These are phyloP conservation scores for Cyphomyrmex costatus DNA, from an alignment of 1,140 invertebrate genomes.

Conservation along the genomic window DNA sequence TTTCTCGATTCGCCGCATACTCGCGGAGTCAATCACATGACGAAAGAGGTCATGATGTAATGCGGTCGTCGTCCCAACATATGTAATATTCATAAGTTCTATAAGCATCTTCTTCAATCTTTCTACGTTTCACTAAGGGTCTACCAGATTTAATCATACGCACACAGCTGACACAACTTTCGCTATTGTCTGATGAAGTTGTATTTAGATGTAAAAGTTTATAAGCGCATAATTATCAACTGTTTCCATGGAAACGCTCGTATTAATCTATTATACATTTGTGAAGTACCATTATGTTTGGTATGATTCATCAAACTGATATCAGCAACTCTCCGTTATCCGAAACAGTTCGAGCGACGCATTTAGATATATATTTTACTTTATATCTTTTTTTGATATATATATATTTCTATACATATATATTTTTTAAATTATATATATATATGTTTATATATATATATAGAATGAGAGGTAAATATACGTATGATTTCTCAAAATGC, in stretches of 20 bases:
- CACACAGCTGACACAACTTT: slow-evolving; percentile 15
- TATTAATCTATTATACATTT: slow-evolving; percentile 35
- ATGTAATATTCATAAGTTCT: slow-evolving; percentile 51
- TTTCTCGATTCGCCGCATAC: neutral
- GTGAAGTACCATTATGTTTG: slow-evolving; percentile 17
- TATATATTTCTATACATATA: neutral
- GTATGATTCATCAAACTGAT: slow-evolving; percentile 29
- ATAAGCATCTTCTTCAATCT: neutral
- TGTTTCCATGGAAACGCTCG: slow-evolving; percentile 12
- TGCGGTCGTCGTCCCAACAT: slow-evolving; percentile 20
- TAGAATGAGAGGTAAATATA: neutral
- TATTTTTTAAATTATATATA: slow-evolving; percentile 2
- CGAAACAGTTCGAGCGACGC: neutral
- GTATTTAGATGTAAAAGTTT: slow-evolving; percentile 10
- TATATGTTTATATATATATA: too few species aligned
- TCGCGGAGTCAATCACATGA: slow-evolving; percentile 10
- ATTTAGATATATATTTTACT: slow-evolving; percentile 7
- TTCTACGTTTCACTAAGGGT: neutral
- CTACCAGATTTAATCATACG: slow-evolving; percentile 20
- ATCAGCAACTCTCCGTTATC: neutral
- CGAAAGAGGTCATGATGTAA: slow-evolving; percentile 27
- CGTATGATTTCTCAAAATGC: neutral
- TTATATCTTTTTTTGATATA: neutral
- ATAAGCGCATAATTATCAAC: slow-evolving; percentile 27
- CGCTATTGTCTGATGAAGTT: slow-evolving; percentile 38